These are phyloP conservation scores for Noctua pronuba DNA, from an alignment of 2,888 invertebrate genomes.

Conservation along the genomic window DNA sequence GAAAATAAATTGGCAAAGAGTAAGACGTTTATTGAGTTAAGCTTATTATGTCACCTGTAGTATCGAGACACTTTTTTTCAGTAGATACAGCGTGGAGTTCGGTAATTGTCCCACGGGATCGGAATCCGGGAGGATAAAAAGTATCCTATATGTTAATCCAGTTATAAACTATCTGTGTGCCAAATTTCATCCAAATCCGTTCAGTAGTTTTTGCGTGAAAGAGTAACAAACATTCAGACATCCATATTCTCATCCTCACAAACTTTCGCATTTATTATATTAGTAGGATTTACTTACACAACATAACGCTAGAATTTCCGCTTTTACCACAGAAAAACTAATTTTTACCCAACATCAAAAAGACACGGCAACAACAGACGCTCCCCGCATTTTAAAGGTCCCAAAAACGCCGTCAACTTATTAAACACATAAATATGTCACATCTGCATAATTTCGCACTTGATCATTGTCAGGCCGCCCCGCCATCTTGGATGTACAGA, in stretches of 20 bases:
- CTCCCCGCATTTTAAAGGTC: slow-evolving; percentile 14
- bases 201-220: too few relatives aligned
- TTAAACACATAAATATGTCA: slow-evolving; percentile 58
- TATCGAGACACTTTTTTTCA: not conserved
- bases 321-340: not conserved
- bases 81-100: too few relatives aligned
- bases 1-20: slow-evolving; percentile 65
- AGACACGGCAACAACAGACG: not conserved
- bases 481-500: slow-evolving; percentile 70
- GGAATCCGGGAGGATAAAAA: too few relatives aligned
- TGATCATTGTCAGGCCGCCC: slow-evolving; percentile 62
- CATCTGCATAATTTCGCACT: slow-evolving; percentile 53
- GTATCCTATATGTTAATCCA: too few relatives aligned
- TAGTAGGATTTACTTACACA: not conserved
- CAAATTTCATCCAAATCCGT: too few relatives aligned
- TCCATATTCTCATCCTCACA: too few relatives aligned
- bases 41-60: not conserved
- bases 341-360: not conserved
- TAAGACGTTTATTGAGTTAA: not conserved
- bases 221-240: too few relatives aligned
- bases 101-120: too few relatives aligned
- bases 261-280: too few relatives aligned
- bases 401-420: slow-evolving; percentile 40
- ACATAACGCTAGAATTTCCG: not conserved
- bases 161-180: too few relatives aligned